A percentile compares a stretch with the other conserved stretches of the same genome.
phyloP scores from a whole-genome alignment of 2,113 vertebrate genomes.

The Sinocyclocheilus anshuiensis region DNA sequence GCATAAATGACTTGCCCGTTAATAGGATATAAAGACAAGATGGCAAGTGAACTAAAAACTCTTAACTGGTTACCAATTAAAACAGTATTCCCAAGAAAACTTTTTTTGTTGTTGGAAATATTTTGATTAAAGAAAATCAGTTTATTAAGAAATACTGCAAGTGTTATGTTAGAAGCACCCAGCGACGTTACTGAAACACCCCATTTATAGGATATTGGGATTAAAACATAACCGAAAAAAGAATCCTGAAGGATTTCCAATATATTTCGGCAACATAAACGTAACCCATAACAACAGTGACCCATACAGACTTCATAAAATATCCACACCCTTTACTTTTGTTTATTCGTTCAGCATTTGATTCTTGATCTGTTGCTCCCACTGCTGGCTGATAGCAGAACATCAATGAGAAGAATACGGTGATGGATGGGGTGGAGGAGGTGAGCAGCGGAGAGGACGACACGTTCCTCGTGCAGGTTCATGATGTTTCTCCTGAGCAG shows the following conservation, averaged over 20 bases:
- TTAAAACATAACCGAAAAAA: not conserved
- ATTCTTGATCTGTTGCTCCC: not conserved
- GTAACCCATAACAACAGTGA: not conserved
- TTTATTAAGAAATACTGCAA: not conserved
- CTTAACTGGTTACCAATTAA: not conserved
- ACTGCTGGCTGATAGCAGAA: constrained; percentile 71
- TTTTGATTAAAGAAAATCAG: not conserved
- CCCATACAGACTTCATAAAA: not conserved
- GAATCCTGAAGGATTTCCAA: not conserved
- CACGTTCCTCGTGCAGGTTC: constrained; percentile 94
- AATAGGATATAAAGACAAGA: not conserved
- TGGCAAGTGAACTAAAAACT: not conserved
- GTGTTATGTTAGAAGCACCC: not conserved
- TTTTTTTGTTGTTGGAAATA: not conserved
- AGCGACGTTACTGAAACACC: not conserved
- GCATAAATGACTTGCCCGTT: no score
- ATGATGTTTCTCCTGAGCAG: constrained; percentile 96
- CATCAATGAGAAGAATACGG: constrained; percentile 75
- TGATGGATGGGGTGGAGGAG: constrained; percentile 75
- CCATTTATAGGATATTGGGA: not conserved
- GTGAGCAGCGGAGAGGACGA: constrained; percentile 81
- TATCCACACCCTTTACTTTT: not conserved
- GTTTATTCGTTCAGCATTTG: not conserved
- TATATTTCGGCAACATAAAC: not conserved
- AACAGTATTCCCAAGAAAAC: not conserved